phyloP scores from a whole-genome alignment of 2,888 invertebrate genomes.

The Mactromeris polynyma region DNA sequence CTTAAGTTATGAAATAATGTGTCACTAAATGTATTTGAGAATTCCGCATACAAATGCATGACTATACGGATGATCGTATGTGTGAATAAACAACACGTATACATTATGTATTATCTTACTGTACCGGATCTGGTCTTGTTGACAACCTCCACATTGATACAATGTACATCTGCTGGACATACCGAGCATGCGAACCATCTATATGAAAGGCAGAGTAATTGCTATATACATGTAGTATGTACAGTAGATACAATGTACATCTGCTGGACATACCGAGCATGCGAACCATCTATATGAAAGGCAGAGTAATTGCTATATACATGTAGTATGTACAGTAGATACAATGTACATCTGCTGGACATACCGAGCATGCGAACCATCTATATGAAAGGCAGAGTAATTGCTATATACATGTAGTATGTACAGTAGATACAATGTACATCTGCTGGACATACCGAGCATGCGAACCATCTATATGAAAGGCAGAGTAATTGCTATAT shows the following conservation, averaged over 20 bases:
- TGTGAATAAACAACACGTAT: neutral
- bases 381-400: neutral
- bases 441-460: neutral
- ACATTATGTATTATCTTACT: neutral
- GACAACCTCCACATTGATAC: conserved; percentile 18
- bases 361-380: neutral
- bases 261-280: neutral
- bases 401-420: too few relatives aligned
- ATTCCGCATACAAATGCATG: too few relatives aligned
- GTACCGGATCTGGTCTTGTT: neutral
- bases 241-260: conserved; percentile 15
- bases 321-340: neutral
- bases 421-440: conserved; percentile 4
- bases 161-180: neutral
- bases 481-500: too few relatives aligned
- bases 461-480: neutral
- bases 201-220: too few relatives aligned
- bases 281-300: neutral
- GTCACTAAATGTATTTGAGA: too few relatives aligned
- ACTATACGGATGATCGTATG: too few relatives aligned
- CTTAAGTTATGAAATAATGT: too few relatives aligned
- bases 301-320: too few relatives aligned
- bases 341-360: conserved; percentile 1
- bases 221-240: too few relatives aligned
- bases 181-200: neutral